Evolutionary conservation across 2,113 vertebrate species (phyloP).

Genomic region (Castor canadensis): DNA sequence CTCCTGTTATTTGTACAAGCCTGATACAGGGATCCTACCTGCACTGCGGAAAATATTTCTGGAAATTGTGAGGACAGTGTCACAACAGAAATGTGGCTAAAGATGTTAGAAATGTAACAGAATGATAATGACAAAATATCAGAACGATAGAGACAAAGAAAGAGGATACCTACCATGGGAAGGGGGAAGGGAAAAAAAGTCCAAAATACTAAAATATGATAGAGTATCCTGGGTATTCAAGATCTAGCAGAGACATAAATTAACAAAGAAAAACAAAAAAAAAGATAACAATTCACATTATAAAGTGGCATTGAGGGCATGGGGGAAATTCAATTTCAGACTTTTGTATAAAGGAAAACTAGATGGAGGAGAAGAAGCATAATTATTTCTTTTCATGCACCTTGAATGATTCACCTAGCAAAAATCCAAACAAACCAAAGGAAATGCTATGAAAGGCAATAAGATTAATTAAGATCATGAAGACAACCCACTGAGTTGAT

Average conservation of each 20-base stretch:
- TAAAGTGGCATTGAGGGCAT: neutral
- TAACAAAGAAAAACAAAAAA: slow-evolving; percentile 8
- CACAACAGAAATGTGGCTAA: neutral
- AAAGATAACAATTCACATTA: neutral
- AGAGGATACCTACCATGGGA: neutral
- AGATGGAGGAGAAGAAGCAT: neutral
- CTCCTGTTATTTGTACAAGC: neutral
- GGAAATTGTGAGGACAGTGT: neutral
- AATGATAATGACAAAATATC: neutral
- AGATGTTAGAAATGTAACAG: neutral
- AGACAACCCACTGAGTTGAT: neutral
- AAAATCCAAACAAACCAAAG: slow-evolving; percentile 41
- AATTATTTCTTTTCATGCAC: neutral
- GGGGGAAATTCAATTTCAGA: neutral
- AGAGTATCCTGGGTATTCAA: neutral
- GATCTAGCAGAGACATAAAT: neutral
- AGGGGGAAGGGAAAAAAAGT: neutral
- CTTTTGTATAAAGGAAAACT: neutral
- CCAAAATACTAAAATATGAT: neutral
- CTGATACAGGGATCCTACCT: neutral
- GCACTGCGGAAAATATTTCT: neutral
- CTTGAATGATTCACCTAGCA: neutral
- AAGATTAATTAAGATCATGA: slow-evolving; percentile 15
- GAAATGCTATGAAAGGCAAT: neutral
- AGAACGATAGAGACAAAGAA: neutral